Evolutionary conservation across 2,888 invertebrate species (phyloP).

Genomic region (Andrena bicolor): DNA sequence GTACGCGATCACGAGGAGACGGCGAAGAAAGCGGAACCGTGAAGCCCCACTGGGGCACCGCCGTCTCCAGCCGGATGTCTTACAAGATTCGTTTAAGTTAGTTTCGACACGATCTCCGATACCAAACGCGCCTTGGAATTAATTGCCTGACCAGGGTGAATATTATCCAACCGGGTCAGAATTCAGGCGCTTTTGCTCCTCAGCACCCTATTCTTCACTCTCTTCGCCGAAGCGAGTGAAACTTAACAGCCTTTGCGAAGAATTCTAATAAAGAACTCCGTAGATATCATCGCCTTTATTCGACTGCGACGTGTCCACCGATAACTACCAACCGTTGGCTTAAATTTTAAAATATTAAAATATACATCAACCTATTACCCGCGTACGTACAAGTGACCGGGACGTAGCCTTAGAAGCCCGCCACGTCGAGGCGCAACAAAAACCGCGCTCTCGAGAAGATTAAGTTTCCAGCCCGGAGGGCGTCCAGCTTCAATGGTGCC

Average conservation of each 20-base stretch:
- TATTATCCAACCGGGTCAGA: background rate
- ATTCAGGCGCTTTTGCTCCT: background rate
- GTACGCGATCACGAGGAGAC: conserved; percentile 54
- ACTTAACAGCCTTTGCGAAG: no score
- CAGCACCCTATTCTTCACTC: background rate
- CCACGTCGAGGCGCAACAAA: background rate
- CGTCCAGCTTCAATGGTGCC: conserved; percentile 3
- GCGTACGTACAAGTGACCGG: background rate
- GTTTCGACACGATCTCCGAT: conserved; percentile 66
- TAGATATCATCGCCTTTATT: no score
- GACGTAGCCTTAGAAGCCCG: background rate
- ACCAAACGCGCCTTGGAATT: conserved; percentile 63
- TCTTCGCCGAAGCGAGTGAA: no score
- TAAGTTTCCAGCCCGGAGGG: conserved; percentile 42
- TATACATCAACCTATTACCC: background rate
- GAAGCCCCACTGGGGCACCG: conserved; percentile 69
- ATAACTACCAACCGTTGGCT: background rate
- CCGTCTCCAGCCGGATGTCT: conserved; percentile 73
- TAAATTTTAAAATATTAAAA: background rate
- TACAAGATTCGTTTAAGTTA: conserved; percentile 76
- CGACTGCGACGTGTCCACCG: no score
- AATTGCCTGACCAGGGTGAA: conserved; percentile 59
- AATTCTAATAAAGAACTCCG: no score
- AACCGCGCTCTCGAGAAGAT: conserved; percentile 25
- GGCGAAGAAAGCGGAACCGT: conserved; percentile 70